Base-by-base conservation (phyloP, 2,888 invertebrate genomes). In the Pseudeuparius sepicola region DNA sequence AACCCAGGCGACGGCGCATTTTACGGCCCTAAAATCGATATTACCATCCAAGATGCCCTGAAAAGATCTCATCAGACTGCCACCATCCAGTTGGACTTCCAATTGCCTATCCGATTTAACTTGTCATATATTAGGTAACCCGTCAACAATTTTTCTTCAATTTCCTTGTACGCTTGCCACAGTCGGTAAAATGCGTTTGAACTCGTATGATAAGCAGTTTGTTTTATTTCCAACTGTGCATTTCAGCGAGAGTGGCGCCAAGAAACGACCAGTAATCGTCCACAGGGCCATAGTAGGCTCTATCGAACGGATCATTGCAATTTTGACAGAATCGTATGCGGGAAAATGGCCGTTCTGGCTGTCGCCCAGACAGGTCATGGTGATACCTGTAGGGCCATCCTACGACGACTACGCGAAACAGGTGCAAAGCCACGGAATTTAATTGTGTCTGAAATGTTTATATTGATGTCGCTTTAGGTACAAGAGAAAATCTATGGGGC, bases 271-370 rank as follows among this genome's bases (percentile, higher is more conserved):
- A 0, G 97, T 99, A 13, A 99, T 99, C 44, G 92, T 98, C 50
- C 98, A 98, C 65, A 75, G 98, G 47, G 98, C 98, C 2, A 81
- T 98, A 48, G 70, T 98, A 2, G 98, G 98, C 3, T 97, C 97
- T 0, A 87, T 98, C 4, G 98, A 98, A 66, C 75, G 98, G 14
- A 93, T 97, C 90, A 82, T 98, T 41, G 98, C 97, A 2, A 92
- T 99, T 54, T 70, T 99, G 26, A 89, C 90, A 14, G 98, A 99
- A 68, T 89, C 82, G 44, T 98, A 82, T 65, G 97, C 86, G 10
- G 98, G 98, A 45, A 97, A 97, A 67, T 98, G 98, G 97, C 98
- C 98, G 5, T 94, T 98, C 70, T 98, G 98, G 98, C 61, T 98
- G 28, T 96, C 94, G 1, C 98, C 98, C 2, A 67, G 94, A 6